Evolutionary conservation across 2,113 vertebrate species (phyloP), one percentile per base, ranked within the genome.

Genomic region (Rafetus swinhoei): DNA sequence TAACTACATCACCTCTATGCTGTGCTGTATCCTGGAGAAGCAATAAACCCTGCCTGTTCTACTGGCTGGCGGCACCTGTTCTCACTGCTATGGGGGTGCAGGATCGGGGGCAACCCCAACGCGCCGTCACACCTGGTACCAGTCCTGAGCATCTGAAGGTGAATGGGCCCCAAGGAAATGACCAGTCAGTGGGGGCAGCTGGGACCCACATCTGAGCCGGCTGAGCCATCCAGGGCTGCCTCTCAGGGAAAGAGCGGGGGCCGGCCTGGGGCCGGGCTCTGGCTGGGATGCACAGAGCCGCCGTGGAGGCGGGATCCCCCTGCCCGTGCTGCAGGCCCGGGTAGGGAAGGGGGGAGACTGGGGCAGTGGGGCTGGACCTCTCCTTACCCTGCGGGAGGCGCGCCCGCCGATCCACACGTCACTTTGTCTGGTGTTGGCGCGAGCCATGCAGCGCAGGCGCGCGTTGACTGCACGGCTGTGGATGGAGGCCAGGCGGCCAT

Each of bases 381-480:
- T 29, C 32, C 79, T 81, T 81, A 54, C 79, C 53, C 18, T 6
- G 79, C 13, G 29, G 27, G 9, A 53, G 29, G 50, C 55, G 15
- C 1, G 2, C 16, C 27, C 94, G 21, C 94, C 86, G 2, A 94
- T 91, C 90, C 94, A 91, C 79, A 60, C 22, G 1, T 19, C 1
- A 1, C 0, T 0, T 7, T 0, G 1, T 10, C 19, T 35, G 35
- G 59, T 45, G 83, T 39, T 9, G 76, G 27, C 86, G 0, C 0
- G 5, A 2, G 79, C 90, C 81, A 54, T 81, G 0, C 45, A 24
- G 77, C 3, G 5, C 84, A 93, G 92, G 52, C 83, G 9, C 56
- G 24, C 0, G 18, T 91, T 89, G 84, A 18, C 53, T 13, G 86
- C 2, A 0, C 24, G 0, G 18, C 84, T 91, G 86, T 89, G 95